These are phyloP conservation scores for Parnassius glacialis DNA, from an alignment of 2,888 invertebrate genomes.

Conservation along the genomic window DNA sequence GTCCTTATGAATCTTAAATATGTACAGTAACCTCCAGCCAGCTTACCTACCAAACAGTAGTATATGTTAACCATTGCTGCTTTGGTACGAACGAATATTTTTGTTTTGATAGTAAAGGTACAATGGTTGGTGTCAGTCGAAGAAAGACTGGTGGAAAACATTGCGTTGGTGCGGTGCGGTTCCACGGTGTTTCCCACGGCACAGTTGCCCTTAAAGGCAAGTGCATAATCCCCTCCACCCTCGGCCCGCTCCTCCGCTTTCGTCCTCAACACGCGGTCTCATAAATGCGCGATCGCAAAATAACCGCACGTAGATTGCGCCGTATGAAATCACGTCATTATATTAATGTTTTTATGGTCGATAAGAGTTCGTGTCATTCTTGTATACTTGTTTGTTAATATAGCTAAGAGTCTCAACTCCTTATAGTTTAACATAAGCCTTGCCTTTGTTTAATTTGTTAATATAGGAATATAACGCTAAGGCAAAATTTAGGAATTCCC, in stretches of 20 bases:
- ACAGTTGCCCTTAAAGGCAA: conserved; percentile 64
- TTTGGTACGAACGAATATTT: background rate
- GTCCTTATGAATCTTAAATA: conserved; percentile 53
- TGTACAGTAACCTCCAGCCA: conserved; percentile 41
- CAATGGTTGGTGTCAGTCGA: conserved; percentile 17
- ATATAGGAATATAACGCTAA: no score
- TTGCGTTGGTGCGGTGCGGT: conserved; percentile 39
- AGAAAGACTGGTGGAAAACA: conserved; percentile 19
- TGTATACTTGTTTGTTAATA: no score
- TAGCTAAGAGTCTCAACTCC: no score
- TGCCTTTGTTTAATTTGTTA: no score
- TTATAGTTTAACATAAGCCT: no score
- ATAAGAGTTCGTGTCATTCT: conserved; percentile 3
- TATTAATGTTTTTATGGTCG: conserved; percentile 12
- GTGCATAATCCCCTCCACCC: conserved; percentile 37
- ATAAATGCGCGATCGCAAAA: conserved; percentile 17
- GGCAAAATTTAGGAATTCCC: no score
- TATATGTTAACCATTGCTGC: conserved; percentile 17
- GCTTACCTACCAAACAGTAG: conserved; percentile 25
- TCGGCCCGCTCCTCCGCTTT: background rate
- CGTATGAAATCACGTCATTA: conserved; percentile 7
- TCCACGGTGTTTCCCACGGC: conserved; percentile 65
- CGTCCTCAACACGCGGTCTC: conserved; percentile 5
- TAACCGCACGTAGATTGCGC: conserved; percentile 9
- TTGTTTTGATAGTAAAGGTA: background rate